Conservation (phyloP, 2,113 vertebrate genomes). For the Athene noctua region DNA sequence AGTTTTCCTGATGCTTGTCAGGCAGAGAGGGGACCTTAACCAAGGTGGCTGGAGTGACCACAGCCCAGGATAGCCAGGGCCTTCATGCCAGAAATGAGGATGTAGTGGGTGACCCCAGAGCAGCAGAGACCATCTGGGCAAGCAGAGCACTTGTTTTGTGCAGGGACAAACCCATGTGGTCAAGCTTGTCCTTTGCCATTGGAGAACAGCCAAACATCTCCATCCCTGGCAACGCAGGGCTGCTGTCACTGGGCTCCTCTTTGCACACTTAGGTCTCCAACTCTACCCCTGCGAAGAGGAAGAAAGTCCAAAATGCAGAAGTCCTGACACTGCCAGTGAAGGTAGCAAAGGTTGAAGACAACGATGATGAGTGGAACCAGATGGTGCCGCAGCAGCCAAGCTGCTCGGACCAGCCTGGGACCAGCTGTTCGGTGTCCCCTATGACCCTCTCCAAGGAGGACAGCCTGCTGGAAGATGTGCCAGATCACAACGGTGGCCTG, state of each 20-base stretch:
- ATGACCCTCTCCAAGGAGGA: no score
- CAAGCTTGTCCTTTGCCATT: not conserved
- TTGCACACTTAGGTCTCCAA: not conserved
- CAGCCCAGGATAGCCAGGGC: not conserved
- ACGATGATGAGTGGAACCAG: rapidly evolving
- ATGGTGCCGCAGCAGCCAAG: rapidly evolving
- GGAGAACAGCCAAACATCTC: not conserved
- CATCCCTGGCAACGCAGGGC: not conserved
- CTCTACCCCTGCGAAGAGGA: not conserved
- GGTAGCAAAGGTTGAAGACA: not conserved
- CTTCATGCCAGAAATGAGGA: not conserved
- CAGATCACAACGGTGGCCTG: not conserved
- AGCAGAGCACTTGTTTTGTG: not conserved
- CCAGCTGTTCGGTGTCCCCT: not conserved
- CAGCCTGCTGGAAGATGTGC: not conserved
- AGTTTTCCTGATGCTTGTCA: not conserved
- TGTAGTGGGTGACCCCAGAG: not conserved
- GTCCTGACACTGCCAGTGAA: rapidly evolving
- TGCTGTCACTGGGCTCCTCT: not conserved
- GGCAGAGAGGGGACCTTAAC: not conserved
- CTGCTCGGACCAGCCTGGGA: not conserved
- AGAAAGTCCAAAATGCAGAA: not conserved
- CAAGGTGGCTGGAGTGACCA: not conserved
- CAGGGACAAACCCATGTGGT: not conserved
- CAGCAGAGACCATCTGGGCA: not conserved